Base-by-base conservation (phyloP, 1,140 invertebrate genomes). In the Melipona quadrifasciata region DNA sequence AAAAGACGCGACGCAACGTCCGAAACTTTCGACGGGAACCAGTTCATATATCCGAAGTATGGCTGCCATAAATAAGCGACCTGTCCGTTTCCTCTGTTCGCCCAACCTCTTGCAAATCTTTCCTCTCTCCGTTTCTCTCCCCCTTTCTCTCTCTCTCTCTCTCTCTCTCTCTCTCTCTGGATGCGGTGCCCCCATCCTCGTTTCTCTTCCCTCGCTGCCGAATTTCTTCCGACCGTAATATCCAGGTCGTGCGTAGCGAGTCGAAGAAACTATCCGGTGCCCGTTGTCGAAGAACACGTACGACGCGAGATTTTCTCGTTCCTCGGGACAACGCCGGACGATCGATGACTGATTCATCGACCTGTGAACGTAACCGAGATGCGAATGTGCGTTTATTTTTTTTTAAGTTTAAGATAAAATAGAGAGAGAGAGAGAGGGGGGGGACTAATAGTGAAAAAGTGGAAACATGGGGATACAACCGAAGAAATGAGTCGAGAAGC, bases 41-140 rank as follows among this genome's bases (percentile, higher is more conserved):
- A 95, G 94, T 95, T 94, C 93, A 95, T 95, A 94, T 94, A 94
- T 95, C 93, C 94, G 91, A 94, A 93, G 93, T 94, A 94, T 94
- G 92, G 93, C 94, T 91, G 92, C 94, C 93, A 94, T 94, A 95
- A 95, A 94, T 94, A 95, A 95, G 93, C 91, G 92, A 92, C 84
- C 93, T 93, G 93, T 94, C 93, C 93, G 93, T 93, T 94, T 89
- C 91, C 89, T 93, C 92, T 92, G 93, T 93, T 93, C 91, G 91
- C 91, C 92, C 89, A 88, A 91, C 84, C 92, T 90, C 90, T 89
- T 86, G 81, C 86, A 78, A 80, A 82, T 80, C 83, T 76, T 90
- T 88, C 87, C 72, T 77, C 73, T 80, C 80, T n/a, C 71, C 84
- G 82, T 79, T 75, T 65, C 80, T 77, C 77, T 74, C 61, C 34